These are phyloP conservation scores for Dipus sagitta DNA, from an alignment of 2,797 vertebrate genomes.

Conservation along the genomic window DNA sequence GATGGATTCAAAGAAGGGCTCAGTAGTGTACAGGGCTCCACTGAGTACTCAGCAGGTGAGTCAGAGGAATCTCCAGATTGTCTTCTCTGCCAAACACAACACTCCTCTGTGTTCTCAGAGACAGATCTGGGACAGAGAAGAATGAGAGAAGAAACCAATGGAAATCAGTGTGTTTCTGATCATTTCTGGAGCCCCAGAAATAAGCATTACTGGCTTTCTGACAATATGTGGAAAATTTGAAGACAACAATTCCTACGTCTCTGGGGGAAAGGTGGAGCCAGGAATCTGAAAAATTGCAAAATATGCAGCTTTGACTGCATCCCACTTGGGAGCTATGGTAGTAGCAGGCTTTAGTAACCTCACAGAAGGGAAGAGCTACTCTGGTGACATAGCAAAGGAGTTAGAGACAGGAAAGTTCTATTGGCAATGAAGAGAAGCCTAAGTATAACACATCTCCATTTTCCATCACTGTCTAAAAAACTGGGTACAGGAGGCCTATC, in stretches of 20 bases:
- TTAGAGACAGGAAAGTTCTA: neutral
- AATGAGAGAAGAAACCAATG: neutral
- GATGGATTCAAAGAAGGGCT: neutral
- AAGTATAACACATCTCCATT: neutral
- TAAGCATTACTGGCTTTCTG: neutral
- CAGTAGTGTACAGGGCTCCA: neutral
- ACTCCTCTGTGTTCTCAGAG: neutral
- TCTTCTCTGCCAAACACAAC: neutral
- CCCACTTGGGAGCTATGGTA: neutral
- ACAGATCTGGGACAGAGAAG: neutral
- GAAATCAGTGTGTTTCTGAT: neutral
- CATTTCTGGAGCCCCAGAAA: neutral
- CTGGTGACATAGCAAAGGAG: neutral
- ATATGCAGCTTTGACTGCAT: neutral
- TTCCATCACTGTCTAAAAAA: neutral
- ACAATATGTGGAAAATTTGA: neutral
- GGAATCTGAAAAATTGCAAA: constrained; percentile 8
- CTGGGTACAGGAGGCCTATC: constrained; percentile 5
- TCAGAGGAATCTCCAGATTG: constrained; percentile 43
- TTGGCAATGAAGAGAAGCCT: neutral
- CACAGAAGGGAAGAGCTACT: neutral
- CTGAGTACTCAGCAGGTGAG: constrained; percentile 47
- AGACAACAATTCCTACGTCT: neutral
- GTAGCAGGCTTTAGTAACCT: neutral
- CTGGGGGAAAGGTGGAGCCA: neutral